Base-by-base conservation (phyloP, 2,797 vertebrate species). In the Halcyon chelicuti region DNA sequence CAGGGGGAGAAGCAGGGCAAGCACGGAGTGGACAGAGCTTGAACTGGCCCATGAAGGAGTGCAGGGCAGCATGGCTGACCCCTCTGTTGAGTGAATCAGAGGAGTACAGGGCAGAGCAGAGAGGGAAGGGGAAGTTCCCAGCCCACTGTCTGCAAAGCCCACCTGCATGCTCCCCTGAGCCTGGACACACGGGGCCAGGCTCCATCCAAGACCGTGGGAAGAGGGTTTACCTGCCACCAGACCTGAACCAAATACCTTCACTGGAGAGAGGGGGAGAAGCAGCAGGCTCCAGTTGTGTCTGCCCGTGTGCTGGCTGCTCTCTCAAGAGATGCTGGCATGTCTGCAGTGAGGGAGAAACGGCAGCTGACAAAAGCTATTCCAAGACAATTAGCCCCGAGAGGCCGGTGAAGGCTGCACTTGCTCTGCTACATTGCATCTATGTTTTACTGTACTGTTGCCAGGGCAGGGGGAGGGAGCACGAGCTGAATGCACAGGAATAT, bases 321-420 rank as follows among this genome's bases (percentile, higher is more conserved):
- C 74, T 47, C 62, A 4, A 40, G 58, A 28, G 87, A 67, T 67
- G 85, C 66, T 78, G 4, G 5, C 0, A 2, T 14, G 17, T 33
- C 65, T 57, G 82, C 83, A 70, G 73, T 3, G 47, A 93, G 78
- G 65, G 70, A 65, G 71, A 62, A 86, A 49, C 2, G 3, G 82
- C 82, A 85, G 71, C 85, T 75, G 89, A 74, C 74, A 70, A 63
- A 80, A 66, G 73, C 76, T 54, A 47, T 77, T 90, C 82, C 55
- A n/a, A 62, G 67, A 82, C 93, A 83, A 52, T 76, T 21, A 91
- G 92, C 88, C 77, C 49, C 61, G 14, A 60, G 88, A 63, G 88
- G 42, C 55, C 1, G 2, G 67, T 20, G 76, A 79, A 65, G 77
- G 74, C 77, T 58, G 61, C 39, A 52, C 5, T 29, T 29, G 73